Conservation (phyloP, 2,888 invertebrate genomes). For the Altica lythri region DNA sequence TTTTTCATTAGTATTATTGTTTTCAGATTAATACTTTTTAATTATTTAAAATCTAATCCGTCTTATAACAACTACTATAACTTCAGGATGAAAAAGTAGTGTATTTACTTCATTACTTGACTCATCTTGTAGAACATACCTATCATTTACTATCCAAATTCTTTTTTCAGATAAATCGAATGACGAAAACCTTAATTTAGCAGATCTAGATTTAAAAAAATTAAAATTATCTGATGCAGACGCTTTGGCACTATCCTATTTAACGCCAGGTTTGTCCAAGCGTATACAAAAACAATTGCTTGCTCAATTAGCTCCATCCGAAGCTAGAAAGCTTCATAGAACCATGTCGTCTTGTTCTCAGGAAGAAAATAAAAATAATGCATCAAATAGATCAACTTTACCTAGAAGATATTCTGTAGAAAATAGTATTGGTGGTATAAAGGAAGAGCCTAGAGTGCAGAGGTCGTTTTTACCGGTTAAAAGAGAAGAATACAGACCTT, state of each 20-base stretch:
- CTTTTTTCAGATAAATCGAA: conserved; percentile 52
- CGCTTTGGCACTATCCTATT: conserved; percentile 69
- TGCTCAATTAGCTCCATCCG: conserved; percentile 71
- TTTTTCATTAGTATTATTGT: background rate
- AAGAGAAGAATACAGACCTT: conserved; percentile 39
- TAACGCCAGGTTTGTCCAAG: conserved; percentile 73
- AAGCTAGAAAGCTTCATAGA: conserved; percentile 69
- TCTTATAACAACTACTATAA: too few species aligned
- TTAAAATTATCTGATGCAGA: conserved; percentile 73
- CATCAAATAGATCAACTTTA: conserved; percentile 51
- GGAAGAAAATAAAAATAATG: conserved; percentile 34
- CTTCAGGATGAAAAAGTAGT: too few species aligned
- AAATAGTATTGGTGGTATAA: conserved; percentile 34
- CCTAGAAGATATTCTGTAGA: conserved; percentile 56
- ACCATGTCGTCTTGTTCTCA: conserved; percentile 63
- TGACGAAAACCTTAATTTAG: conserved; percentile 57
- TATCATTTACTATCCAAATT: too few species aligned
- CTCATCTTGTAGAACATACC: too few species aligned
- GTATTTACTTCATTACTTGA: background rate
- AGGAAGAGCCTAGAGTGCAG: conserved; percentile 15
- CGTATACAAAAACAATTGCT: conserved; percentile 73
- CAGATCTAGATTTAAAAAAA: conserved; percentile 68
- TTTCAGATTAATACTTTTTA: background rate
- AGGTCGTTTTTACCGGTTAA: conserved; percentile 49
- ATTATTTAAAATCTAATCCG: background rate